These are phyloP conservation scores for Limnephilus rhombicus DNA, from an alignment of 2,888 invertebrate genomes.

Conservation along the genomic window DNA sequence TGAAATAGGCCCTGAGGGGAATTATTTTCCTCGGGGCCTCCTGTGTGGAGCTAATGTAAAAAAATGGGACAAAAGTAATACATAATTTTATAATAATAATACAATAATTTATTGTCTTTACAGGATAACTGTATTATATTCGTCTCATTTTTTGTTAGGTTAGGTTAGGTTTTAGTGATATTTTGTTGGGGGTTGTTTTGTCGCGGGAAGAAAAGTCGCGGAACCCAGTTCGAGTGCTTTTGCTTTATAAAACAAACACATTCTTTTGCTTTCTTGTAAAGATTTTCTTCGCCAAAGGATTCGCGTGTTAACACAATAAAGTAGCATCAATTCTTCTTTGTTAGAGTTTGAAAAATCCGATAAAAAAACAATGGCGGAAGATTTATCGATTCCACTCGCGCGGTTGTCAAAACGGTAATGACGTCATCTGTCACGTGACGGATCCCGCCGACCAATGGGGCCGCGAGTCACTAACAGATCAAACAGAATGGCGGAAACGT, in stretches of 20 bases:
- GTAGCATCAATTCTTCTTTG: not conserved
- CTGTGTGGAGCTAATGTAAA: too few species aligned
- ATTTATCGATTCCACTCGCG: conserved; percentile 30
- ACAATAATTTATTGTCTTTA: too few species aligned
- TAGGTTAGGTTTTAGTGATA: too few species aligned
- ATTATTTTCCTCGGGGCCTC: too few species aligned
- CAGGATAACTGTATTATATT: too few species aligned
- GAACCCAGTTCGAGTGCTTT: not conserved
- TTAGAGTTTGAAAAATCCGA: conserved; percentile 11
- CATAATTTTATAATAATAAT: too few species aligned
- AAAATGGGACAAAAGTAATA: too few species aligned
- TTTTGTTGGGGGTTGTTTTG: too few species aligned
- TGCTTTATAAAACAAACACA: not conserved
- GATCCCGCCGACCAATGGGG: conserved; percentile 2
- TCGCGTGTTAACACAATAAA: not conserved
- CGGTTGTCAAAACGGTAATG: conserved; percentile 31
- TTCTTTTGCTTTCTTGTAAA: not conserved
- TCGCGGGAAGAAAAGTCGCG: too few species aligned
- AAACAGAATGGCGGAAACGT: not conserved
- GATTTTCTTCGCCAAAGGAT: not conserved
- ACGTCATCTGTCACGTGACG: conserved; percentile 44
- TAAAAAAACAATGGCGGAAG: conserved; percentile 9
- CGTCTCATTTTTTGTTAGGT: too few species aligned
- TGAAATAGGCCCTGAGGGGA: too few species aligned
- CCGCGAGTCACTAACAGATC: conserved; percentile 11